Evolutionary conservation across 2,113 vertebrate genomes (phyloP).

Genomic region (Tretioscincus oriximinensis): DNA sequence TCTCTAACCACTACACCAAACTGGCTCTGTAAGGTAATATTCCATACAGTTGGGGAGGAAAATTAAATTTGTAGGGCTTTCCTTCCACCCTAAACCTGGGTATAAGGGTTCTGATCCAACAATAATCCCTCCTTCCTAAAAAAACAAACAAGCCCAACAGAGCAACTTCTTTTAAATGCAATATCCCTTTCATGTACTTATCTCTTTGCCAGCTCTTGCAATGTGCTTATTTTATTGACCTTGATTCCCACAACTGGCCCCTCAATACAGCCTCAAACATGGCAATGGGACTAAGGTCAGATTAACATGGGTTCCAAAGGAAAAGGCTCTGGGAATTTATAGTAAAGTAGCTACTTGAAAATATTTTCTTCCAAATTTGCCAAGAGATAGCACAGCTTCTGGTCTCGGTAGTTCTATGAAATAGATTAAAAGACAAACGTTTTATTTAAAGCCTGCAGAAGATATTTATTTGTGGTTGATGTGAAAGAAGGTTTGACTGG

Average conservation of each 20-base stretch:
- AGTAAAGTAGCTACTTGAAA: constrained; percentile 64
- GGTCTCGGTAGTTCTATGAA: constrained; percentile 70
- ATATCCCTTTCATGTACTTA: constrained; percentile 56
- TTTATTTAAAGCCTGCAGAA: constrained; percentile 79
- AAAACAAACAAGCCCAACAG: constrained; percentile 24
- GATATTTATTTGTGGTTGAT: constrained; percentile 28
- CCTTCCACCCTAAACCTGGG: not conserved
- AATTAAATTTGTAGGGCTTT: not conserved
- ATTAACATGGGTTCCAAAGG: constrained; percentile 57
- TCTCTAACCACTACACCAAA: no score
- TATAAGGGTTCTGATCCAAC: constrained; percentile 27
- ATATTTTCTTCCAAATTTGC: constrained; percentile 59
- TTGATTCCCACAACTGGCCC: constrained; percentile 55
- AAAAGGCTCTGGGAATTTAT: constrained; percentile 56
- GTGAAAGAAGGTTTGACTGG: constrained; percentile 76
- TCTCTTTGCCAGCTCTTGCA: constrained; percentile 54
- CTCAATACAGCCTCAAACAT: constrained; percentile 59
- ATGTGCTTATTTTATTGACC: constrained; percentile 58
- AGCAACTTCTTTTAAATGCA: constrained; percentile 45
- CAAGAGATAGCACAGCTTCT: constrained; percentile 66
- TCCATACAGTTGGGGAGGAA: not conserved
- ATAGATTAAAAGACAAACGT: constrained; percentile 75
- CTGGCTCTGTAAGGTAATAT: no score
- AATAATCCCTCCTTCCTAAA: constrained; percentile 7
- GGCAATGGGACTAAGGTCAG: constrained; percentile 51